Evolutionary conservation across 2,888 invertebrate genomes (phyloP), one percentile per base, ranked within the genome.

Genomic region (Drosophila quinaria): DNA sequence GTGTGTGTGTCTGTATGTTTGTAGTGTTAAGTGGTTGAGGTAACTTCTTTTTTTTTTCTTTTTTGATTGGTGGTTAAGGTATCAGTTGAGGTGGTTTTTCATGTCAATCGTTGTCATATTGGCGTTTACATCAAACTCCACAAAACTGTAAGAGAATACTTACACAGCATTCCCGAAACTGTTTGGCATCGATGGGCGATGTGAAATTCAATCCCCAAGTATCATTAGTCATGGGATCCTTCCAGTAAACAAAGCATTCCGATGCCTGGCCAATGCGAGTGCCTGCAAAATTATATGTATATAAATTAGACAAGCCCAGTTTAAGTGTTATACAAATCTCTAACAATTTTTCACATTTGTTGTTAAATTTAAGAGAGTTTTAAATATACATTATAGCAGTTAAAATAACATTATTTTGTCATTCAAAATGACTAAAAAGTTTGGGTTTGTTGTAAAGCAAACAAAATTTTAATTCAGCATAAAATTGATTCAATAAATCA

Each of bases 131-230:
- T 5, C 25, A 22, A 44, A 56, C 37, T 35, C 56, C 64, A 58
- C 58, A 73, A 78, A 86, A 89, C 90, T 91, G 90, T 90, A 90
- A 90, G 90, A 90, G 90, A 91, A 93, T 94, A 97, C 98, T 97
- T 95, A 98, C 98, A 94, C 98, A 98, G 94, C 97, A 98, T 94
- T 98, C 98, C 92, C 97, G 94, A 93, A 99, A 99, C 93, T 98
- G 97, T 94, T 98, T 97, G 80, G 99, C 99, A 93, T 99, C 99
- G 90, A 98, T 97, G 73, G 98, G 97, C 64, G 98, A 98, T 60
- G 98, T 98, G 92, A 99, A 99, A 94, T 99, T 99, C 79, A 99
- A 95, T 70, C 99, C 99, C 99, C 99, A 99, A 46, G 99, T 99
- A 93, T 98, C 98, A 93, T 97, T 97, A 90, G 97, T 97, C 96